These are phyloP conservation scores for Sphecodes monilicornis DNA, from an alignment of 2,888 invertebrate genomes.

Conservation along the genomic window DNA sequence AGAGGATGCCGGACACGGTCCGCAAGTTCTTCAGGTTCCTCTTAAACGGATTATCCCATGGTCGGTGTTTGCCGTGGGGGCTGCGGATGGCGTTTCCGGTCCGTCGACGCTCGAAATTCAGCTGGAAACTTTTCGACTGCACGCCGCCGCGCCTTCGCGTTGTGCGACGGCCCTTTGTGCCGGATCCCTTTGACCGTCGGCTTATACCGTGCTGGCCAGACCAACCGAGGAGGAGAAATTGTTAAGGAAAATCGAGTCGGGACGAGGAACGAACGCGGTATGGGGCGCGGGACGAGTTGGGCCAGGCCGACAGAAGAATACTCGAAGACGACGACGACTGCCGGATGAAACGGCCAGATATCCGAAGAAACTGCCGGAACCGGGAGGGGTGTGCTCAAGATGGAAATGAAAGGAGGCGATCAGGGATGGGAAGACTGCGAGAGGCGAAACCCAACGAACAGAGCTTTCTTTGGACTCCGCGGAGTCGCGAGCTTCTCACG, in stretches of 20 bases:
- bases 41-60: slow-evolving; percentile 37
- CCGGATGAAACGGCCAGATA: slow-evolving; percentile 19
- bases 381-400: slow-evolving; percentile 3
- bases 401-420: slow-evolving; percentile 16
- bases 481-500: neutral
- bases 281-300: neutral
- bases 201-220: slow-evolving; percentile 32
- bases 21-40: slow-evolving; percentile 25
- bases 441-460: neutral
- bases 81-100: slow-evolving; percentile 25
- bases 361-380: slow-evolving; percentile 19
- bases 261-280: neutral
- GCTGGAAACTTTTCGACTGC: slow-evolving; percentile 43
- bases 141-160: slow-evolving; percentile 2
- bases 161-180: slow-evolving; percentile 36
- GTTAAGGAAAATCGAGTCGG: slow-evolving; percentile 26
- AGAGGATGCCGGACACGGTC: neutral
- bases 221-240: slow-evolving; percentile 35
- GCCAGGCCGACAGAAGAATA: slow-evolving; percentile 26
- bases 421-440: slow-evolving; percentile 15
- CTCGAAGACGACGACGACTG: neutral
- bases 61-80: neutral
- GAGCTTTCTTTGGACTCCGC: neutral
- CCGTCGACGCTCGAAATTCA: slow-evolving; percentile 31
- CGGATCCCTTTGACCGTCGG: slow-evolving; percentile 49